Percentiles rank a stretch among this genome's conserved stretches.
phyloP scores from a whole-genome alignment of 2,888 invertebrate species.

The Hylaea fasciaria region DNA sequence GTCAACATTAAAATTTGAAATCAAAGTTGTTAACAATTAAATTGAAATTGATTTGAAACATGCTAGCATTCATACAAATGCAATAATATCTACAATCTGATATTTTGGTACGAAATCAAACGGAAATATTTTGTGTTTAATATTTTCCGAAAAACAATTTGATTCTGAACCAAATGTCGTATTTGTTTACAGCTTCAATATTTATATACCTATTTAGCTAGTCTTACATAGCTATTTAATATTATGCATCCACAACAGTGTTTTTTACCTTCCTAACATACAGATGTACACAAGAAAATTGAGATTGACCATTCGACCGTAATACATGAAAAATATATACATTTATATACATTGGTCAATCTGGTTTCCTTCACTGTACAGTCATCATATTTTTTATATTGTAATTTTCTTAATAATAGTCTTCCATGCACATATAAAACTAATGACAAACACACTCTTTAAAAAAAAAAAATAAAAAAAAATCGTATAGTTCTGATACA shows the following conservation, averaged over 20 bases:
- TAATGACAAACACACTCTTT: conserved; percentile 84
- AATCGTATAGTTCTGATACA: conserved; percentile 29
- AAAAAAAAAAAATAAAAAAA: conserved; percentile 47
- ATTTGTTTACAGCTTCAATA: conserved; percentile 45
- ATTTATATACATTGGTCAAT: conserved; percentile 45
- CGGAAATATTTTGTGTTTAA: background rate
- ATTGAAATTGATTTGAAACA: conserved; percentile 22
- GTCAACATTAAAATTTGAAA: no score
- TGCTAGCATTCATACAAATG: conserved; percentile 16
- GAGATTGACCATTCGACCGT: conserved; percentile 35
- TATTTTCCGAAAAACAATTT: background rate
- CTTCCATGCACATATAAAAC: conserved; percentile 84
- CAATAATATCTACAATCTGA: conserved; percentile 16
- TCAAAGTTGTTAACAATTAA: background rate
- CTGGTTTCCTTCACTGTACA: conserved; percentile 61
- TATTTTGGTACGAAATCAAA: conserved; percentile 35
- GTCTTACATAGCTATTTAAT: conserved; percentile 53
- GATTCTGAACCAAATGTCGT: conserved; percentile 28
- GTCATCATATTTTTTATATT: conserved; percentile 52
- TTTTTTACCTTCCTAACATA: conserved; percentile 59
- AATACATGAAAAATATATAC: conserved; percentile 4
- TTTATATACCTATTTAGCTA: conserved; percentile 46
- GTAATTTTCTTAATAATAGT: conserved; percentile 66
- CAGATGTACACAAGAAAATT: conserved; percentile 56
- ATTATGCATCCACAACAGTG: conserved; percentile 64